phyloP scores from a whole-genome alignment of 2,888 invertebrate species.

The Mesorhabditis spiculigera region DNA sequence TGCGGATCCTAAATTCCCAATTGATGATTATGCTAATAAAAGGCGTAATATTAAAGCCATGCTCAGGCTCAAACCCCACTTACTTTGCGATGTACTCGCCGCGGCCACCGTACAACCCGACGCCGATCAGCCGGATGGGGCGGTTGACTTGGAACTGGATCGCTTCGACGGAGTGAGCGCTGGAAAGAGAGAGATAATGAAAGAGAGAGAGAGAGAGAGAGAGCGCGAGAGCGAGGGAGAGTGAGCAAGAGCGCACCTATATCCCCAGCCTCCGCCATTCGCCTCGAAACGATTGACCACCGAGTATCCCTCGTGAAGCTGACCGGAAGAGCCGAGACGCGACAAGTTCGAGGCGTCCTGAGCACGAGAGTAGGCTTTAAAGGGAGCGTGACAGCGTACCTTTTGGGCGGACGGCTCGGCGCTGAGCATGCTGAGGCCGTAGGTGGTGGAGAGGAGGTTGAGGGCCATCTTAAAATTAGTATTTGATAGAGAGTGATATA shows the following conservation, averaged over 20 bases:
- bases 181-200: neutral
- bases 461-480: neutral
- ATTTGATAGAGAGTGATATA: too few relatives aligned
- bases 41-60: neutral
- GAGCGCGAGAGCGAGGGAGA: too few relatives aligned
- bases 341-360: neutral
- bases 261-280: slow-evolving; percentile 93
- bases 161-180: slow-evolving; percentile 88
- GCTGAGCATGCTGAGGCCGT: neutral
- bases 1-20: slow-evolving; percentile 2
- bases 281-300: slow-evolving; percentile 65
- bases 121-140: slow-evolving; percentile 84
- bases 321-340: neutral
- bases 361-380: neutral
- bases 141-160: slow-evolving; percentile 74
- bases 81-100: slow-evolving; percentile 82
- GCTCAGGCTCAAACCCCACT: neutral
- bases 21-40: too few relatives aligned
- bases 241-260: neutral
- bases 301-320: slow-evolving; percentile 23
- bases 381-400: neutral
- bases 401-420: neutral
- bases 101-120: slow-evolving; percentile 89
- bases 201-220: too few relatives aligned
- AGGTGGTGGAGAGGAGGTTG: neutral